A percentile compares a stretch with the other conserved stretches of the same genome.
phyloP scores from a whole-genome alignment of 2,888 invertebrate genomes.

The Spodoptera exigua region DNA sequence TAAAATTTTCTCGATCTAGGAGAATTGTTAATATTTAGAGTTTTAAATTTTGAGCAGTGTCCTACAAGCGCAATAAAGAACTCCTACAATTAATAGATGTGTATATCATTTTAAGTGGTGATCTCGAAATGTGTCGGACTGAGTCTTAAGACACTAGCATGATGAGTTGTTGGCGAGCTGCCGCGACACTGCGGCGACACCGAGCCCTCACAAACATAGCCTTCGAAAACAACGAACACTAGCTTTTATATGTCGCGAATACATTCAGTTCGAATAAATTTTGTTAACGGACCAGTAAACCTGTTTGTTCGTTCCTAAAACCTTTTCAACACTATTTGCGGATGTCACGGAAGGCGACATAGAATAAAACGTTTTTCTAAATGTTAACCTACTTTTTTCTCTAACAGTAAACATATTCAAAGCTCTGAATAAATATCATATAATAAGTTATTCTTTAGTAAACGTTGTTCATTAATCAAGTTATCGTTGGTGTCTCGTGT shows the following conservation, averaged over 20 bases:
- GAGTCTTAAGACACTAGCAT: constrained; percentile 34
- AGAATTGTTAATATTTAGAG: background rate
- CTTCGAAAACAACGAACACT: constrained; percentile 68
- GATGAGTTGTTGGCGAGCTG: constrained; percentile 72
- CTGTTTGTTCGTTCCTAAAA: constrained; percentile 38
- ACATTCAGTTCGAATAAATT: constrained; percentile 43
- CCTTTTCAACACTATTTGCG: constrained; percentile 11
- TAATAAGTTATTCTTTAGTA: constrained; percentile 25
- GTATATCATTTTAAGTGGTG: constrained; percentile 31
- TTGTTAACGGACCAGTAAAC: constrained; percentile 33
- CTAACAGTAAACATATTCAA: constrained; percentile 23
- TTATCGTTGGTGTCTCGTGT: constrained; percentile 18
- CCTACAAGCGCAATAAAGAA: constrained; percentile 1
- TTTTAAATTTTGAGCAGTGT: constrained; percentile 2
- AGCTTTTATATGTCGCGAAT: constrained; percentile 60
- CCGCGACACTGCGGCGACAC: constrained; percentile 72
- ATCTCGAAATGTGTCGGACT: constrained; percentile 40
- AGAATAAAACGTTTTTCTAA: constrained; percentile 12
- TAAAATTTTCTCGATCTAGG: background rate
- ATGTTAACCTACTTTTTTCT: constrained; percentile 11
- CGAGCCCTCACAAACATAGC: constrained; percentile 58
- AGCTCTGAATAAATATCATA: constrained; percentile 31
- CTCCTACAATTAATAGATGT: constrained; percentile 7
- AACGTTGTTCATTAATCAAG: constrained; percentile 29
- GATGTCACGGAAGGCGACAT: constrained; percentile 17